Evolutionary conservation across 1,140 invertebrate species (phyloP), one percentile per base, ranked within the genome.

Genomic region (Pomacea maculata): DNA sequence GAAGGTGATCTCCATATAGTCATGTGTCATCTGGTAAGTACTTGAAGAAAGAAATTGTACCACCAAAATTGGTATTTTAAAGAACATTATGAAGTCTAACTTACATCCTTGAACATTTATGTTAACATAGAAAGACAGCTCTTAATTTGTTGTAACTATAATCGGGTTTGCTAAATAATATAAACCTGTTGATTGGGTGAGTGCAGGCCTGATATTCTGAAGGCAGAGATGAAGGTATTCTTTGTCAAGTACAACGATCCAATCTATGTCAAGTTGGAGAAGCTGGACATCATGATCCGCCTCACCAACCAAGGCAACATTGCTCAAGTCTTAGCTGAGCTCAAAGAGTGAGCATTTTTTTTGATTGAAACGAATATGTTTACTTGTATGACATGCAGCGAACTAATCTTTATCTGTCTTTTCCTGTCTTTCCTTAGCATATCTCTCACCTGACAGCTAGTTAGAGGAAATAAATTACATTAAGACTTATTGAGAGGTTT

Each of bases 211-310:
- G 98, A 99, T 83, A 99, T 99, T 84, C 91, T 99, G n/a, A 99
- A 99, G 90, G 98, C 99, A 88, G 99, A 99, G 92, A 99, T 99
- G 98, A 99, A 99, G 93, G 98, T 97, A 55, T 99, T 99, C 92
- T 99, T 99, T 91, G 99, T 99, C 21, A 99, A 99, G 88, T 99
- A 99, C 92, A 99, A 99, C 91, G 99, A 99, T 93, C 99, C 99
- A 14, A 99, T 99, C 90, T 99, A 99, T 92, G 98, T 99, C 8
- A 99, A 99, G 92, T 93, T 99, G 75, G 99, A 99, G 91, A 99
- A 99, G 91, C 90, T 99, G 87, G 99, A 99, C 90, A 99, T 99
- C 76, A 99, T 99, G 98, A 99, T 99, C 85, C 94, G 99, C 55
- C 92, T 99, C 78, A 98, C 99, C 14, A 99, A 97, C 74, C 97